Conservation (phyloP, 1,140 invertebrate genomes). For the Drosophila sulfurigaster region DNA sequence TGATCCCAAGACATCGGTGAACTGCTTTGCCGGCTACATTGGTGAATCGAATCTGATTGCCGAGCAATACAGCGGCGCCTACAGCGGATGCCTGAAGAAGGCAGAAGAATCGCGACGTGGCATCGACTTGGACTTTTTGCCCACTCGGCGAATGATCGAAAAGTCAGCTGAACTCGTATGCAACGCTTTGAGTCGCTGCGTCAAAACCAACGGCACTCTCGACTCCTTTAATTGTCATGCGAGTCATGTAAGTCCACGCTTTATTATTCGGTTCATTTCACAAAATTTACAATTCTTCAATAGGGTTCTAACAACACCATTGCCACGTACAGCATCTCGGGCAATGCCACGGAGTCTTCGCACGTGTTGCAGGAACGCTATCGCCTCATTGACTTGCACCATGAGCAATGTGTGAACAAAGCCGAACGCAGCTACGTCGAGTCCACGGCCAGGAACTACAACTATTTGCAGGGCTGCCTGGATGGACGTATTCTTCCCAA, state of each 20-base stretch:
- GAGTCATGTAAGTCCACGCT: conserved; percentile 53
- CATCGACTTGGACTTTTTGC: conserved; percentile 65
- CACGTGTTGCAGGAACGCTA: conserved; percentile 75
- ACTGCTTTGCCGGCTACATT: conserved; percentile 79
- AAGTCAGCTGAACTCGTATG: conserved; percentile 54
- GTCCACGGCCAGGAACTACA: conserved; percentile 68
- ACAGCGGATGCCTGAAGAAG: conserved; percentile 47
- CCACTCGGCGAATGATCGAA: conserved; percentile 54
- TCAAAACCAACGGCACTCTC: conserved; percentile 54
- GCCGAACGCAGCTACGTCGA: conserved; percentile 71
- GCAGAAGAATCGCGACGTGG: conserved; percentile 50
- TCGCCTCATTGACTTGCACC: conserved; percentile 67
- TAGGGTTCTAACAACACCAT: conserved; percentile 78
- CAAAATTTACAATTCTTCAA: neutral
- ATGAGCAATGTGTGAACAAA: conserved; percentile 62
- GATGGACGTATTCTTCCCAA: conserved; percentile 64
- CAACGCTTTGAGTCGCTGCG: conserved; percentile 47
- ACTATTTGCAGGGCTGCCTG: conserved; percentile 70
- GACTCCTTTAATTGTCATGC: conserved; percentile 75
- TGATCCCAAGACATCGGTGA: conserved; percentile 66
- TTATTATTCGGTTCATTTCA: no score
- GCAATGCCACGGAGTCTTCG: conserved; percentile 73
- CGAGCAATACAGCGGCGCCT: conserved; percentile 64
- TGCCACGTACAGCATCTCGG: conserved; percentile 74
- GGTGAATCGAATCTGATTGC: conserved; percentile 67